A percentile compares a stretch with the other conserved stretches of the same genome.
Evolutionary conservation across 2,113 vertebrate species (phyloP).

Genomic region (Otolemur garnettii): DNA sequence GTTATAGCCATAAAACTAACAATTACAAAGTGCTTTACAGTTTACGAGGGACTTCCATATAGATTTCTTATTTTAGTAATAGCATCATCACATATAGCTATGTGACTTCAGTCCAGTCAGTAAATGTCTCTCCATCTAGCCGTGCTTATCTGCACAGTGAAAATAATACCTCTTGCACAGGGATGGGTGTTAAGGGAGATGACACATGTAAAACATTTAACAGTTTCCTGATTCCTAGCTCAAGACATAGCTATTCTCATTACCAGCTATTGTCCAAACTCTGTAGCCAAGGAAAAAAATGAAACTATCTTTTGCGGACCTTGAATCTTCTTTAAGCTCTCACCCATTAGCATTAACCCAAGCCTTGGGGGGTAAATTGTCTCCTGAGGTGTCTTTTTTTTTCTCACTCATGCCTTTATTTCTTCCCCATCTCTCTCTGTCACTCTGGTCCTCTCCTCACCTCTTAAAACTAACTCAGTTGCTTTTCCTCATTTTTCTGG

Average conservation of each 20-base stretch:
- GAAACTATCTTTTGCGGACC: background rate
- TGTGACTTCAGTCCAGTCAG: background rate
- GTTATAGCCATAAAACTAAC: rapidly evolving
- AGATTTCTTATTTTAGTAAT: background rate
- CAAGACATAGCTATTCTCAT: background rate
- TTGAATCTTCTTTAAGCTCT: background rate
- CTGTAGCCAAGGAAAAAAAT: background rate
- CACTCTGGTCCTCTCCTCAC: background rate
- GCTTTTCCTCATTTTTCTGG: background rate
- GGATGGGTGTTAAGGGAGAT: rapidly evolving
- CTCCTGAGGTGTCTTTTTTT: background rate
- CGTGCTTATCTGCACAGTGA: background rate
- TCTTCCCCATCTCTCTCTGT: background rate
- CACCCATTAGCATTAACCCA: rapidly evolving
- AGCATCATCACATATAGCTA: background rate
- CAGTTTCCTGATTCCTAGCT: background rate
- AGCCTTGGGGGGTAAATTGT: background rate
- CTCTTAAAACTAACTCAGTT: background rate
- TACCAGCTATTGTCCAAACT: background rate
- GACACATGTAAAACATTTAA: background rate
- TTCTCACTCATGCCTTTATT: background rate
- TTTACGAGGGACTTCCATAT: background rate
- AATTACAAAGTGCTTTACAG: background rate
- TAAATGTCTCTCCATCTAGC: background rate
- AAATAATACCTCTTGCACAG: background rate